phyloP scores from a whole-genome alignment of 2,797 vertebrate species.

The Poecilia gillii region DNA sequence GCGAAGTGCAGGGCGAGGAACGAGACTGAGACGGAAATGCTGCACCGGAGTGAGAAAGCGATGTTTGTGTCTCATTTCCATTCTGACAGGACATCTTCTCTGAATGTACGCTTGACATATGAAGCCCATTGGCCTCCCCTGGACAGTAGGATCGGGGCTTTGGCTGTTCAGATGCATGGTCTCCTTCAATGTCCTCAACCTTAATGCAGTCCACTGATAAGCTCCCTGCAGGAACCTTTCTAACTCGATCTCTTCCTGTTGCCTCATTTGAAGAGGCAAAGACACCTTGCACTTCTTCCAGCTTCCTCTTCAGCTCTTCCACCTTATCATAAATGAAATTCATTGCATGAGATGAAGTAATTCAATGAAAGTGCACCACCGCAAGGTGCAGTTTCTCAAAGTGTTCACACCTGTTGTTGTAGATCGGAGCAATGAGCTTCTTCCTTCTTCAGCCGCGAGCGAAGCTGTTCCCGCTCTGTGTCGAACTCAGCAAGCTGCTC shows the following conservation, averaged over 20 bases:
- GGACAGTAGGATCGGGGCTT: conserved; percentile 55
- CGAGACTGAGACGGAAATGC: conserved; percentile 80
- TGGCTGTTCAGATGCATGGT: conserved; percentile 35
- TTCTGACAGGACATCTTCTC: conserved; percentile 34
- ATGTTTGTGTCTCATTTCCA: conserved; percentile 54
- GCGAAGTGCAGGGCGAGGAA: conserved; percentile 86
- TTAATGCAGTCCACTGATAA: conserved; percentile 49
- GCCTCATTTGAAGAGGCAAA: conserved; percentile 23
- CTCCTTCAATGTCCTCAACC: conserved; percentile 66
- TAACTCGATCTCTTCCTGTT: conserved; percentile 46
- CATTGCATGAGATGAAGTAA: not conserved
- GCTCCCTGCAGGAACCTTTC: conserved; percentile 35
- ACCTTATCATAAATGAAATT: conserved; percentile 66
- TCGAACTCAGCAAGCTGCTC: conserved; percentile 96
- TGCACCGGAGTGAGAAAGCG: conserved; percentile 75
- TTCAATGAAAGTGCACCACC: not conserved
- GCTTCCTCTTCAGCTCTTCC: conserved; percentile 85
- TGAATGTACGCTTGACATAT: not conserved
- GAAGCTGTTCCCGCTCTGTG: conserved; percentile 93
- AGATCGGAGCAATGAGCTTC: conserved; percentile 88
- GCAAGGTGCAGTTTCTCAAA: not conserved
- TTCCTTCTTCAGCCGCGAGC: conserved; percentile 91
- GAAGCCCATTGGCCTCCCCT: conserved; percentile 57
- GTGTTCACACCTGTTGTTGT: conserved; percentile 80
- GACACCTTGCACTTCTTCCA: conserved; percentile 57